Evolutionary conservation across 2,797 vertebrate genomes (phyloP).

Genomic region (Trachurus trachurus): DNA sequence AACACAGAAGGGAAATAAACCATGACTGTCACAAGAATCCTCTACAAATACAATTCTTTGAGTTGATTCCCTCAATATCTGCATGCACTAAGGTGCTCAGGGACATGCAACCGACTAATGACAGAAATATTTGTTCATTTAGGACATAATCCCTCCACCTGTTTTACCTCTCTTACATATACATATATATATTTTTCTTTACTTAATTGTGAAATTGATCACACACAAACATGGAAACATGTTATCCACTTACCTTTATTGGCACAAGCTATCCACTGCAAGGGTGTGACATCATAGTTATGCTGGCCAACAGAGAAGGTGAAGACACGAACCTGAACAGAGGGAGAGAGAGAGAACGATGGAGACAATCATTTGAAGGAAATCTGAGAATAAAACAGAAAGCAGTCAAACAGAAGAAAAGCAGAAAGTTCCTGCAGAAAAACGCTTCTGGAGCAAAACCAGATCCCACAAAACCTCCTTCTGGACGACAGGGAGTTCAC

Average conservation of each 20-base stretch:
- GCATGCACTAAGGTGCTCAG: too few relatives aligned
- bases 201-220: too few relatives aligned
- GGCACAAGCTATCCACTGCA: constrained; percentile 99
- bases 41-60: too few relatives aligned
- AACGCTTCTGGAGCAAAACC: not conserved
- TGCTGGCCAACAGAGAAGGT: constrained; percentile 99
- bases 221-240: not conserved
- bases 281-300: constrained; percentile 97
- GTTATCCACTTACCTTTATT: constrained; percentile 92
- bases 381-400: not conserved
- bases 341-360: not conserved
- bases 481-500: constrained; percentile 15
- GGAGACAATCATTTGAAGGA: not conserved
- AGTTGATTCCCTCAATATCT: too few relatives aligned
- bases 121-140: not conserved
- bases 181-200: too few relatives aligned
- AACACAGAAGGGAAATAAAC: not conserved
- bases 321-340: constrained; percentile 94
- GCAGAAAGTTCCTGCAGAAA: not conserved
- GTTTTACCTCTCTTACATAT: too few relatives aligned
- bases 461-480: not conserved
- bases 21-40: too few relatives aligned
- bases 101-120: too few relatives aligned
- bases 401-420: not conserved
- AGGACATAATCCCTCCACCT: not conserved